Evolutionary conservation across 2,113 vertebrate genomes (phyloP).

Genomic region (Hystrix brachyura): DNA sequence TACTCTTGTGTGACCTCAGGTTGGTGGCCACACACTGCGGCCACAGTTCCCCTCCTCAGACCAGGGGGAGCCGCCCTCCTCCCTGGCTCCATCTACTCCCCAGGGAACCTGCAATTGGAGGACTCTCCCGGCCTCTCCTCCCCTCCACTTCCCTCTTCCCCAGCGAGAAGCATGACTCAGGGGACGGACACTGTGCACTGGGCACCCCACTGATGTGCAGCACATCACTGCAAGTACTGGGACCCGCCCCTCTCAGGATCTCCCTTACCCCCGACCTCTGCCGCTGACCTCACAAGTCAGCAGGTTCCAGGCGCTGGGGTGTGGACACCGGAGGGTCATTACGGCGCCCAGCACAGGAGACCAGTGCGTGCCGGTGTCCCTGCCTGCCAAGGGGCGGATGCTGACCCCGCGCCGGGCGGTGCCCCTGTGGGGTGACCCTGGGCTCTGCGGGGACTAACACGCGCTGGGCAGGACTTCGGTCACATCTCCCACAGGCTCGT

Average conservation of each 20-base stretch:
- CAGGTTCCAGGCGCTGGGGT: no score
- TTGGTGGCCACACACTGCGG: accelerated
- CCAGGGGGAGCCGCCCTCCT: accelerated
- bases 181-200: no score
- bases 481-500: not conserved
- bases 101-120: not conserved
- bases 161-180: accelerated
- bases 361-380: not conserved
- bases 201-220: not conserved
- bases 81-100: accelerated
- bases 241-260: no score
- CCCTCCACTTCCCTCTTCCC: accelerated
- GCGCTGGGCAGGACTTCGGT: not conserved
- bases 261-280: not conserved
- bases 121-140: no score
- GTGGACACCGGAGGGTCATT: accelerated
- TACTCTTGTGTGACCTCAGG: accelerated
- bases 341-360: not conserved
- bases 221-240: not conserved
- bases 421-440: not conserved
- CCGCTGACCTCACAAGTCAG: accelerated
- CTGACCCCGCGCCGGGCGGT: accelerated
- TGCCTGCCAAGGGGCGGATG: accelerated
- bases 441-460: not conserved
- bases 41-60: not conserved